Percentiles rank a stretch among this genome's conserved stretches.
These are phyloP conservation scores for Onychorhynchus coronatus DNA, from an alignment of 2,113 vertebrate species.

Conservation along the genomic window DNA sequence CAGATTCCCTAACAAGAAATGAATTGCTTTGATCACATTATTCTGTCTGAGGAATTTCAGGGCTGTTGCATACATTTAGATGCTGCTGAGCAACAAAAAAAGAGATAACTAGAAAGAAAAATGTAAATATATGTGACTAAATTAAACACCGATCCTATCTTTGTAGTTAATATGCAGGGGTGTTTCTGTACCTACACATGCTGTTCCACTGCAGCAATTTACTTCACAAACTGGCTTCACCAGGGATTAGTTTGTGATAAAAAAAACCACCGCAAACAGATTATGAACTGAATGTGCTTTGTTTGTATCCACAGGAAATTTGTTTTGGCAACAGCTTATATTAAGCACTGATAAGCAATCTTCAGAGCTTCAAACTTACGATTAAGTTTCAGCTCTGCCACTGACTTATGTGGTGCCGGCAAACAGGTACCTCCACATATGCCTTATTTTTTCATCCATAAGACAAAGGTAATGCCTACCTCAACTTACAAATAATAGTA, in stretches of 20 bases:
- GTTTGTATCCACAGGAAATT: slow-evolving; percentile 12
- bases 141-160: slow-evolving; percentile 62
- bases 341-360: slow-evolving; percentile 17
- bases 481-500: not conserved
- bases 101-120: slow-evolving; percentile 61
- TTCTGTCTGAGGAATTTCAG: slow-evolving; percentile 65
- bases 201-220: slow-evolving; percentile 35
- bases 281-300: slow-evolving; percentile 30
- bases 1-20: slow-evolving; percentile 59
- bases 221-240: slow-evolving; percentile 19
- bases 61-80: slow-evolving; percentile 51
- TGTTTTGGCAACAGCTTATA: slow-evolving; percentile 7
- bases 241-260: slow-evolving; percentile 33
- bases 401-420: not conserved
- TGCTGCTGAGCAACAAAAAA: slow-evolving; percentile 13
- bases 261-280: not conserved
- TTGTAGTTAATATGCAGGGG: slow-evolving; percentile 30
- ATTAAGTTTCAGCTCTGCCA: not conserved
- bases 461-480: not conserved
- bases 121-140: slow-evolving; percentile 64
- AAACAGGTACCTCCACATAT: not conserved
- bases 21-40: slow-evolving; percentile 62
- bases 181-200: slow-evolving; percentile 1
- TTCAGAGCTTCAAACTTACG: not conserved
- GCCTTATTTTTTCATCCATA: not conserved